phyloP scores from a whole-genome alignment of 1,140 invertebrate genomes.

The Plectus sambesii region DNA sequence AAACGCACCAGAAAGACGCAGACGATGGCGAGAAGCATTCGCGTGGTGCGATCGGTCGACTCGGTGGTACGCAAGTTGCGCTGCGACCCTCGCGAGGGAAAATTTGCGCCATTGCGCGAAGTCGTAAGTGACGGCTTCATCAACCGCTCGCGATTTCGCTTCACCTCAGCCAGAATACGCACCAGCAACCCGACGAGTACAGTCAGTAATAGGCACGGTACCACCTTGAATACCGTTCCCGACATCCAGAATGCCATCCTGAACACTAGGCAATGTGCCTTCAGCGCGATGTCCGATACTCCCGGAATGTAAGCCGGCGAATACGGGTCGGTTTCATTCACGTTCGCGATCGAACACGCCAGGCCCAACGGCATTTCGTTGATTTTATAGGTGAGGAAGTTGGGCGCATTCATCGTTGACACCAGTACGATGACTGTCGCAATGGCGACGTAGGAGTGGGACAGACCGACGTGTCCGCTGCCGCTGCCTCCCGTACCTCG shows the following conservation, averaged over 20 bases:
- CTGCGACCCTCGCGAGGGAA: too few species aligned
- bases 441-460: constrained; percentile 36
- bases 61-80: constrained; percentile 13
- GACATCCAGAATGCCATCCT: constrained; percentile 45
- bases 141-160: constrained; percentile 25
- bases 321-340: constrained; percentile 6
- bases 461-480: constrained; percentile 30
- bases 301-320: constrained; percentile 39
- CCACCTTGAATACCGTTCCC: constrained; percentile 39
- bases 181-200: constrained; percentile 38
- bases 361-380: constrained; percentile 28
- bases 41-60: constrained; percentile 35
- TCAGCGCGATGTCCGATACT: constrained; percentile 37
- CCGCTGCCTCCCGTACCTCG: constrained; percentile 23
- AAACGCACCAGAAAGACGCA: constrained; percentile 40
- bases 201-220: constrained; percentile 36
- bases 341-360: constrained; percentile 26
- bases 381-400: constrained; percentile 45
- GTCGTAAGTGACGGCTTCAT: constrained; percentile 18
- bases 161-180: constrained; percentile 38
- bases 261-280: constrained; percentile 32
- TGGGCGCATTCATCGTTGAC: constrained; percentile 36
- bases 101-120: too few species aligned
- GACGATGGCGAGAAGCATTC: constrained; percentile 40
- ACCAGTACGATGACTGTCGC: constrained; percentile 34